These are phyloP conservation scores for Oscheius sp. DNA, from an alignment of 2,888 invertebrate species.

Conservation along the genomic window DNA sequence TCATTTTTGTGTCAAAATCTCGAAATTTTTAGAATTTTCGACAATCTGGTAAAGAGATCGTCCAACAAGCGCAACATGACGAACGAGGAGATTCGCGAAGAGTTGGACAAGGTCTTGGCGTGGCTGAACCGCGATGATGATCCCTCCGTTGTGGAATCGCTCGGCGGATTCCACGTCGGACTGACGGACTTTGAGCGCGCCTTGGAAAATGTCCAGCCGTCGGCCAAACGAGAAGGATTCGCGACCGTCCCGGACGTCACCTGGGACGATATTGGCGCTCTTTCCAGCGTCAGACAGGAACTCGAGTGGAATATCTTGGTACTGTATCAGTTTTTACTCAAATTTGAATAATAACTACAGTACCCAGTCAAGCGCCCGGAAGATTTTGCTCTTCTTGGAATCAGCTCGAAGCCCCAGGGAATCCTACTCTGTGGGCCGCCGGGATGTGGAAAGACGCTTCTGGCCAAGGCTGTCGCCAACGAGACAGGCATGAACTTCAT, in stretches of 20 bases:
- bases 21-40: constrained; percentile 49
- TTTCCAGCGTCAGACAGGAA: constrained; percentile 87
- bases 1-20: neutral
- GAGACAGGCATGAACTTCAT: constrained; percentile 98
- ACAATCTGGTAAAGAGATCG: constrained; percentile 56
- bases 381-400: constrained; percentile 83
- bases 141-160: constrained; percentile 48
- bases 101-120: constrained; percentile 59
- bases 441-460: constrained; percentile 87
- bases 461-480: constrained; percentile 98
- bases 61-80: constrained; percentile 51
- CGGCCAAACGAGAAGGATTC: constrained; percentile 93
- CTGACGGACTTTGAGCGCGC: constrained; percentile 66
- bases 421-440: constrained; percentile 95
- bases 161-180: constrained; percentile 51
- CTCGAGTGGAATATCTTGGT: constrained; percentile 85
- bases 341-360: constrained; percentile 74
- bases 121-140: constrained; percentile 66
- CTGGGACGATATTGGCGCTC: constrained; percentile 95
- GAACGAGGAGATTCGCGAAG: constrained; percentile 55
- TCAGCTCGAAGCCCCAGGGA: constrained; percentile 83
- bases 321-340: constrained; percentile 7
- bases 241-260: constrained; percentile 95
- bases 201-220: constrained; percentile 44
- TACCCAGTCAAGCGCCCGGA: constrained; percentile 90